Conservation (phyloP, 2,797 vertebrate genomes). For the Pangasius mekongensis region DNA sequence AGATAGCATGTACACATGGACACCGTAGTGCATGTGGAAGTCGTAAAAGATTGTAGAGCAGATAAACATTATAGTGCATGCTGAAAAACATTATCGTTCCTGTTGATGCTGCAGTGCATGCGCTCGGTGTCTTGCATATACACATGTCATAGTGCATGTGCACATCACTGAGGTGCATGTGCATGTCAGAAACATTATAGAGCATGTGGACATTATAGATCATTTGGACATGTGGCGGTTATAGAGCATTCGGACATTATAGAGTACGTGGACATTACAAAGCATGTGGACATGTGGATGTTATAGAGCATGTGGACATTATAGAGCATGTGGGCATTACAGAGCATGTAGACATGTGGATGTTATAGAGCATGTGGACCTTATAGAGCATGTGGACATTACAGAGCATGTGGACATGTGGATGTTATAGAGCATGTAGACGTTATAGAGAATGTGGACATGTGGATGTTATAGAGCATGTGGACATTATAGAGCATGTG, state of each 20-base stretch:
- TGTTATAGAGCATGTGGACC: background rate
- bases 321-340: too few species aligned
- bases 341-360: background rate
- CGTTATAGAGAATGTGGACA: background rate
- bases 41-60: background rate
- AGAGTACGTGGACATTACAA: background rate
- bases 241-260: background rate
- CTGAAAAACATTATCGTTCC: background rate
- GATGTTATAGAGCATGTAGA: background rate
- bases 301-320: background rate
- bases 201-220: background rate
- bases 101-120: background rate
- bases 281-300: too few species aligned
- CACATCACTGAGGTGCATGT: too few species aligned
- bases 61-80: background rate
- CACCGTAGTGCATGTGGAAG: background rate
- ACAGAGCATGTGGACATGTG: conserved; percentile 36
- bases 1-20: too few species aligned
- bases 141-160: background rate
- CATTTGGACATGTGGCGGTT: background rate
- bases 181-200: background rate
- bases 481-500: too few species aligned
- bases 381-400: background rate
- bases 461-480: background rate
- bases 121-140: background rate